These are phyloP conservation scores for Hypena proboscidalis DNA, from an alignment of 2,888 invertebrate species.

Conservation along the genomic window DNA sequence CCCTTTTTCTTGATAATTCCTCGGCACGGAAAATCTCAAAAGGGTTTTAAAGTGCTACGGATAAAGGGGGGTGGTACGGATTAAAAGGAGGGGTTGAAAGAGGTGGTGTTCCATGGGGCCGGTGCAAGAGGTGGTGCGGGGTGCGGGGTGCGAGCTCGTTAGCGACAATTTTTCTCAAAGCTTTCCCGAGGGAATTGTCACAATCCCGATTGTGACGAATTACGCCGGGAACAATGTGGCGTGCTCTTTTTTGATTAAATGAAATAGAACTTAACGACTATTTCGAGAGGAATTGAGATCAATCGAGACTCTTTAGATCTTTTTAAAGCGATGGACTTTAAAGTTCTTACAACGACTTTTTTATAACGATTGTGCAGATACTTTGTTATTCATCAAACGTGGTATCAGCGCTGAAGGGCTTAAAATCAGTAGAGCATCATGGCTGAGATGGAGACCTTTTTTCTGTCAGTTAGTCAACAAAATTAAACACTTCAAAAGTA, in stretches of 20 bases:
- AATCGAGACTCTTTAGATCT: slow-evolving; percentile 18
- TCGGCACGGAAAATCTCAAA: slow-evolving; percentile 77
- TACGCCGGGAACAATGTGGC: slow-evolving; percentile 69
- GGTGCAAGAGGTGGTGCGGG: slow-evolving; percentile 36
- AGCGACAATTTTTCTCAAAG: slow-evolving; percentile 84
- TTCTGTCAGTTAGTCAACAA: no score
- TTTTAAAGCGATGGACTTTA: slow-evolving; percentile 1
- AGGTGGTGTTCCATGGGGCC: slow-evolving; percentile 23
- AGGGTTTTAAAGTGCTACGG: slow-evolving; percentile 82
- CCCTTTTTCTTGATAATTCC: slow-evolving; percentile 74
- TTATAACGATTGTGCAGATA: no score
- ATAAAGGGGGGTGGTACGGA: slow-evolving; percentile 67
- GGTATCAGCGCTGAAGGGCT: no score
- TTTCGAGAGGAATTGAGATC: slow-evolving; percentile 26
- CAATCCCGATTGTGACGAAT: slow-evolving; percentile 83
- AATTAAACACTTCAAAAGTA: no score
- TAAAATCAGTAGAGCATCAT: no score
- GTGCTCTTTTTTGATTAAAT: slow-evolving; percentile 64
- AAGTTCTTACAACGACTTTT: background rate
- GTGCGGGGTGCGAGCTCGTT: slow-evolving; percentile 71
- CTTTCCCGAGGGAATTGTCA: slow-evolving; percentile 78
- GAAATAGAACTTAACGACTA: slow-evolving; percentile 54
- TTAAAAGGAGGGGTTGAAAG: slow-evolving; percentile 64
- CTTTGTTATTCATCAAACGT: slow-evolving; percentile 13
- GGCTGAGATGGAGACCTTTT: no score